Conservation (phyloP, 2,113 vertebrate species). For the Herpetotheres cachinnans region DNA sequence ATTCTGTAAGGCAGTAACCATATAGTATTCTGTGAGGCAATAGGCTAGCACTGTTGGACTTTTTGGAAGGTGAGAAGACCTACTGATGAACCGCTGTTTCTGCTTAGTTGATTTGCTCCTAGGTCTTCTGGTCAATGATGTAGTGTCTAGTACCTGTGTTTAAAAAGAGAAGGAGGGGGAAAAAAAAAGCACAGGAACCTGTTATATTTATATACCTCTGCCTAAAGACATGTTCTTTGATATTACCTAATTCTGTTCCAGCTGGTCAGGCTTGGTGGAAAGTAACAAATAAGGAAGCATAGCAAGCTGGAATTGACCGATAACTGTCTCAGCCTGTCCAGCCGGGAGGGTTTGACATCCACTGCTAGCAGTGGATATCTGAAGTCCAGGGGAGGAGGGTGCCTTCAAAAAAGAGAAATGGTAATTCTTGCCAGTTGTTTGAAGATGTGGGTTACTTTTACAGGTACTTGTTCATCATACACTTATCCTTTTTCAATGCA, state of each 20-base stretch:
- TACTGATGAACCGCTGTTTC: not conserved
- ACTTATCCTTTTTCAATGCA: not conserved
- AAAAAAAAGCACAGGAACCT: fast-evolving
- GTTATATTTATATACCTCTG: not conserved
- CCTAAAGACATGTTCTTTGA: not conserved
- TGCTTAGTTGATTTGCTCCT: not conserved
- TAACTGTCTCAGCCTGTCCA: not conserved
- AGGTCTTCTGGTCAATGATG: not conserved
- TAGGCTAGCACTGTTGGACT: not conserved
- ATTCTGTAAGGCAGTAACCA: not conserved
- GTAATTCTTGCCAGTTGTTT: not conserved
- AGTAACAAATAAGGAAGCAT: not conserved
- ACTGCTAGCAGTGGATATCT: not conserved
- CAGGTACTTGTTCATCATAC: not conserved
- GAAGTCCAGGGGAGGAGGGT: not conserved
- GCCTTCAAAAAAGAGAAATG: not conserved
- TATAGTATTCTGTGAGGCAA: not conserved
- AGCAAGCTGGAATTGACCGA: not conserved
- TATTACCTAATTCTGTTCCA: not conserved
- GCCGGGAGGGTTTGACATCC: not conserved
- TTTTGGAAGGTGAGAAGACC: not conserved
- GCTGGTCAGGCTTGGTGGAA: not conserved
- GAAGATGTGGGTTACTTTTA: not conserved
- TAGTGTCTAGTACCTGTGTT: not conserved
- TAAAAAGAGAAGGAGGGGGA: not conserved